Percentiles rank a stretch among this genome's conserved stretches.
Evolutionary conservation across 2,113 vertebrate species (phyloP).

Genomic region (Notothenia rossii): DNA sequence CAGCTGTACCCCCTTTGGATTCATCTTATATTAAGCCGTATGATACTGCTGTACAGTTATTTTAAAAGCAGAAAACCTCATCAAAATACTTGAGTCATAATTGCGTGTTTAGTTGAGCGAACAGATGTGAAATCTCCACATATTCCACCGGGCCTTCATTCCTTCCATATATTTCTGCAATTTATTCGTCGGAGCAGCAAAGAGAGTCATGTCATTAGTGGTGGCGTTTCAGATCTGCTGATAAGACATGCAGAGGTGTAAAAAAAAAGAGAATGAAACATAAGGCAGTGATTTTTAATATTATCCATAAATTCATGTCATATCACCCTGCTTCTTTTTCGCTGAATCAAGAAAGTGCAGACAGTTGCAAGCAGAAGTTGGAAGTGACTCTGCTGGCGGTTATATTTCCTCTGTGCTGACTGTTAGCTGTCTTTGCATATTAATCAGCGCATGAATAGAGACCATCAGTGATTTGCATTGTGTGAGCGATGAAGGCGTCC

Average conservation of each 20-base stretch:
- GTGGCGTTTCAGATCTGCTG: neutral
- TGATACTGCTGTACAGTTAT: neutral
- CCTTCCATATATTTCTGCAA: neutral
- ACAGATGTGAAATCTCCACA: slow-evolving; percentile 10
- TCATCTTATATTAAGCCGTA: neutral
- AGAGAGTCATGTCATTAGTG: neutral
- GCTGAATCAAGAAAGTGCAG: slow-evolving; percentile 34
- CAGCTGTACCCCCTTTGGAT: slow-evolving; percentile 6
- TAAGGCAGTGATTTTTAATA: neutral
- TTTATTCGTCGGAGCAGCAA: neutral
- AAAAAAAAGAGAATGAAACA: neutral
- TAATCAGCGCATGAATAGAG: slow-evolving; percentile 83
- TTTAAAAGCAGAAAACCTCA: neutral
- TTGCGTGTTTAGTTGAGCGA: slow-evolving; percentile 2
- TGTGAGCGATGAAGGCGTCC: slow-evolving; percentile 75
- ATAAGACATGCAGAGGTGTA: neutral
- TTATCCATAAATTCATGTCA: slow-evolving; percentile 36
- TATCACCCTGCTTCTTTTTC: slow-evolving; percentile 13
- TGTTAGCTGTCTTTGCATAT: slow-evolving; percentile 83
- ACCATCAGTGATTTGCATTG: slow-evolving; percentile 83
- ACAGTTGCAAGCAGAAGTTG: slow-evolving; percentile 35
- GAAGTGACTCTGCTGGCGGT: slow-evolving; percentile 58
- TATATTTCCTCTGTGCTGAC: slow-evolving; percentile 65
- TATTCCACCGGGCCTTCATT: neutral
- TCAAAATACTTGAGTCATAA: slow-evolving; percentile 15